Evolutionary conservation across 2,888 invertebrate genomes (phyloP), one percentile per base, ranked within the genome.

Genomic region (Panzeria rudis): DNA sequence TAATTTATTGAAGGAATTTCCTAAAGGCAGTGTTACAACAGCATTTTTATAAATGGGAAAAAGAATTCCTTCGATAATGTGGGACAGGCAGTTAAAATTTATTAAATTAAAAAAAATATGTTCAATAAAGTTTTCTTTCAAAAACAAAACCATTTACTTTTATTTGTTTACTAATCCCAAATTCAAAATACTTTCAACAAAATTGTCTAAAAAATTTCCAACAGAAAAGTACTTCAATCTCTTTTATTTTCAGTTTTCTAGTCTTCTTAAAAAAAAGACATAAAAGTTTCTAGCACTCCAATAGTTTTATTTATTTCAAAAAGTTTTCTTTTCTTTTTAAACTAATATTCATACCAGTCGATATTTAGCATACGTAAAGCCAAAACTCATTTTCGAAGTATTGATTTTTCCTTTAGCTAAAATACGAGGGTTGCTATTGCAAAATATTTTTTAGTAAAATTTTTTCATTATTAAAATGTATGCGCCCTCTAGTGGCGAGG

Each of bases 231-330:
- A 75, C 79, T 79, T 79, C 56, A 79, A 79, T 83, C 56, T 23
- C 25, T 52, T 52, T 73, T 23, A 66, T 35, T 61, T 71, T 20
- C 32, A 29, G 9, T 20, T 20, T 20, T 61, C 3, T 20, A 15
- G 38, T 44, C 41, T 7, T 11, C 15, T 23, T 38, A 25, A 23
- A 44, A 73, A 82, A 52, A 66, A 66, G 35, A 23, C 77, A 66
- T 56, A 62, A 82, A 82, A 69, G 64, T 82, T 71, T 47, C 47
- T 69, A 61, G 41, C 56, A 80, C 76, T 84, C n/a, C 76, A 80
- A 84, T 84, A 77, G 84, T 77, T 80, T 76, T 64, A 59, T 76
- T 84, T 84, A 68, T 79, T 50, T 59, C 9, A 56, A 81, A 84
- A 84, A 81, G 35, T 77, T 80, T 80, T 61, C n/a, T 20, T 77